Percentiles rank a stretch among this genome's conserved stretches.
Conservation (phyloP, 2,113 vertebrate species). For the Lepisosteus osseus region DNA sequence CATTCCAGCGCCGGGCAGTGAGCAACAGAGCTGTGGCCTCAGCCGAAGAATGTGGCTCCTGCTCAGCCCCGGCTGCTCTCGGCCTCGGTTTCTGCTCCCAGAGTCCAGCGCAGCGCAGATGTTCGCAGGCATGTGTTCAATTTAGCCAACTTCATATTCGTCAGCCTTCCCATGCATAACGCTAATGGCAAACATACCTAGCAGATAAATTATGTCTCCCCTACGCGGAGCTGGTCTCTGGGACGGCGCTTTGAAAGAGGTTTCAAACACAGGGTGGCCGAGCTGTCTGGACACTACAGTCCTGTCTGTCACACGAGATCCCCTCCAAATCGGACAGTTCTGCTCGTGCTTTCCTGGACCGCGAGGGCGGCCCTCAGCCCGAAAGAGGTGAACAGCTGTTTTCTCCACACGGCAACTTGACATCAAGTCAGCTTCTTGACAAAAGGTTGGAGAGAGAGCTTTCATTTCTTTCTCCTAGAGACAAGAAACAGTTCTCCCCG, state of each 20-base stretch:
- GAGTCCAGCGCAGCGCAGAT: conserved; percentile 15
- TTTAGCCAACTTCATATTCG: conserved; percentile 28
- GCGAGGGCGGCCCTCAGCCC: conserved; percentile 10
- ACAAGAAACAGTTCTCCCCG: no score
- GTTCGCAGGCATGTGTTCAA: conserved; percentile 18
- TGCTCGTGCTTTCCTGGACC: neutral
- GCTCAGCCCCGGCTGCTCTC: neutral
- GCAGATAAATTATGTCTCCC: conserved; percentile 5
- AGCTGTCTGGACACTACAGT: no score
- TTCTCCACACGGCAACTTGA: neutral
- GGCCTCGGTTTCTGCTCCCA: conserved; percentile 11
- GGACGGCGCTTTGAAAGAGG: conserved; percentile 5
- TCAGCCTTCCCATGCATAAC: conserved; percentile 3
- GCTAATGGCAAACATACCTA: neutral
- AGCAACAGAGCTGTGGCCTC: conserved; percentile 38
- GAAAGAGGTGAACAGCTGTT: neutral
- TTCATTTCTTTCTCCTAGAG: no score
- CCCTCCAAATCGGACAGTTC: neutral
- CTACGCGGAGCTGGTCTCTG: conserved; percentile 34
- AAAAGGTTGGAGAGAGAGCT: no score
- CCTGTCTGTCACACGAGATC: no score
- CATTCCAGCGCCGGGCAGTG: conserved; percentile 52
- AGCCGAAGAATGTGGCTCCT: conserved; percentile 21
- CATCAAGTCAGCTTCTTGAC: neutral
- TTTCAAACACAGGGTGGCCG: neutral